Evolutionary conservation across 2,113 vertebrate species (phyloP), one percentile per base, ranked within the genome.

Genomic region (Myotis lucifugus): DNA sequence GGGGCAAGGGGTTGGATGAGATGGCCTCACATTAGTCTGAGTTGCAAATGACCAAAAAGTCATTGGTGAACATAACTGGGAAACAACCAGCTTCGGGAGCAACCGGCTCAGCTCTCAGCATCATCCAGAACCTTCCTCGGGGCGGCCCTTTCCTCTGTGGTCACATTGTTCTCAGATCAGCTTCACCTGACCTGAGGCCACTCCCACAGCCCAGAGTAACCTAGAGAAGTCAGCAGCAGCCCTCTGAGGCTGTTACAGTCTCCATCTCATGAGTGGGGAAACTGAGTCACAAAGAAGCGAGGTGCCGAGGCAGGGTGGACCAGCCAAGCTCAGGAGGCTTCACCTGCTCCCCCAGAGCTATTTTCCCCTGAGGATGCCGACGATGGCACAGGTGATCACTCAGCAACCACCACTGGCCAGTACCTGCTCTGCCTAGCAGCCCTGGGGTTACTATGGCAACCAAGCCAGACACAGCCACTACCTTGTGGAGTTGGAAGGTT

Each of bases 321-420:
- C 21, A 25, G 74, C 37, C 8, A 14, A 42, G 21, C n/a, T 73
- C 29, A 1, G 40, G 17, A 21, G 29, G 18, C 37, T 1, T 5
- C 27, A 12, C 15, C 17, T 78, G 3, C 23, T 48, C 48, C 77
- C 42, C 79, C 50, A n/a, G 64, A 73, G 29, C 21, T 34, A 18
- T 18, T 7, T 2, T 34, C 32, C 27, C 73, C 19, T 14, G 15
- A 3, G 34, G 74, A n/a, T 3, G 40, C 18, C 13, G 42, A 34
- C 9, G 34, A 15, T 0, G 19, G 13, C 34, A 12, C 32, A 14
- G 40, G 23, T 0, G 15, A 0, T n/a, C 48, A 54, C 29, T 42
- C 19, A 32, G 73, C 78, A 48, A 54, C 61, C 11, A 5, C n/a
- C 18, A 8, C 0, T 12, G 73, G 29, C 12, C 2, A 10, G 27